Evolutionary conservation across 2,113 vertebrate genomes (phyloP).

Genomic region (Melospiza georgiana): DNA sequence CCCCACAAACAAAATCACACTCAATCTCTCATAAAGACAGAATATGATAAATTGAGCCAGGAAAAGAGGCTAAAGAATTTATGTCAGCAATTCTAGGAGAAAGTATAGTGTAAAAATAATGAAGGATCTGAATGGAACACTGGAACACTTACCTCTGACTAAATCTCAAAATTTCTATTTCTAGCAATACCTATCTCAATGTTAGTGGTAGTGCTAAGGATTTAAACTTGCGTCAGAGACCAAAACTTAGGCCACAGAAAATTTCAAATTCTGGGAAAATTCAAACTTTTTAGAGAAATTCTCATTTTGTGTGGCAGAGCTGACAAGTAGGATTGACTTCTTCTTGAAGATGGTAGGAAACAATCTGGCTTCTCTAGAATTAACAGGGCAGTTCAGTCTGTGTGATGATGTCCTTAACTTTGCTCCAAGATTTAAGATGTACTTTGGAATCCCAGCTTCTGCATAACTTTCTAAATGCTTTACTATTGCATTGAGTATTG

Average conservation of each 20-base stretch:
- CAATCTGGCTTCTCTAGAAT: neutral
- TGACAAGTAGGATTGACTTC: neutral
- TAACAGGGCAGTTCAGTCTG: neutral
- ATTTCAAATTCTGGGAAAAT: neutral
- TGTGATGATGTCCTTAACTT: neutral
- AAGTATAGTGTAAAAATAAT: neutral
- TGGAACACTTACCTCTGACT: neutral
- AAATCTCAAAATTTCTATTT: neutral
- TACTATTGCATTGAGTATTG: neutral
- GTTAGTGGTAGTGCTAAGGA: neutral
- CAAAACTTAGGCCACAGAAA: neutral
- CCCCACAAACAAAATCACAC: neutral
- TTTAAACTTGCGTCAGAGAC: neutral
- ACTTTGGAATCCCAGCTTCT: neutral
- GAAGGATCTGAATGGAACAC: neutral
- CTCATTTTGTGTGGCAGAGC: neutral
- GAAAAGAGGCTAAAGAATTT: neutral
- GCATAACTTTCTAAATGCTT: neutral
- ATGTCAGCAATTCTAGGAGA: neutral
- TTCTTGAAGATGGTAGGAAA: neutral
- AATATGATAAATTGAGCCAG: neutral
- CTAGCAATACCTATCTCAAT: neutral
- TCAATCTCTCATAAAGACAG: neutral
- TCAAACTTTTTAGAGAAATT: neutral
- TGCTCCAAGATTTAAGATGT: neutral